These are phyloP conservation scores for Pectinophora gossypiella DNA, from an alignment of 1,140 invertebrate species.

Conservation along the genomic window DNA sequence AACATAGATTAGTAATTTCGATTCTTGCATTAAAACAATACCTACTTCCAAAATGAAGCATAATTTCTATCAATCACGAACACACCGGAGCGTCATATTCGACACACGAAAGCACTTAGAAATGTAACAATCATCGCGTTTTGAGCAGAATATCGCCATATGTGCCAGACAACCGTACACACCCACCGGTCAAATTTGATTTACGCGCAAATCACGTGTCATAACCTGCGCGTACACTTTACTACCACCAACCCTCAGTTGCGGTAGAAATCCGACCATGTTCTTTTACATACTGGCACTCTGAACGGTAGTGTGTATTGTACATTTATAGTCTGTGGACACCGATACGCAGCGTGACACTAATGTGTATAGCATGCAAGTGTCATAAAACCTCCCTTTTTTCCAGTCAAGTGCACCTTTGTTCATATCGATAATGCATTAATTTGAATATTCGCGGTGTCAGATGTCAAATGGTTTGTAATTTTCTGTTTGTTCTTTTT, in stretches of 20 bases:
- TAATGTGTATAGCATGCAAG: constrained; percentile 24
- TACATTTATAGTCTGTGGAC: too few relatives aligned
- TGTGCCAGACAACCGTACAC: constrained; percentile 59
- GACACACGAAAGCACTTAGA: constrained; percentile 61
- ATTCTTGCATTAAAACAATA: too few relatives aligned
- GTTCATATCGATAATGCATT: constrained; percentile 69
- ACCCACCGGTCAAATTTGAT: constrained; percentile 73
- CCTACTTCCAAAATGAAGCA: neutral
- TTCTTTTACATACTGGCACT: too few relatives aligned
- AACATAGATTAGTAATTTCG: too few relatives aligned
- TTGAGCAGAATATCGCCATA: constrained; percentile 60
- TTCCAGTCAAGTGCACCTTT: constrained; percentile 59
- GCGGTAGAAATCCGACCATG: too few relatives aligned
- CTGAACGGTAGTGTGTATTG: too few relatives aligned
- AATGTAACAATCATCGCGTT: constrained; percentile 48
- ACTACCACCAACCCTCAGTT: constrained; percentile 35
- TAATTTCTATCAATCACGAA: constrained; percentile 56
- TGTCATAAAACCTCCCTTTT: constrained; percentile 55
- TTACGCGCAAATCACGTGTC: constrained; percentile 73
- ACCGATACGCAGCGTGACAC: too few relatives aligned
- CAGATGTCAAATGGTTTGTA: constrained; percentile 74
- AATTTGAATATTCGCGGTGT: constrained; percentile 75
- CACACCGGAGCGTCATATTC: constrained; percentile 33
- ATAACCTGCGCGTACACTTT: constrained; percentile 51
- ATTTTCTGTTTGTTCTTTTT: constrained; percentile 60